Percentiles rank a stretch among this genome's conserved stretches.
phyloP scores from a whole-genome alignment of 2,888 invertebrate species.

The Corythucha ciliata region DNA sequence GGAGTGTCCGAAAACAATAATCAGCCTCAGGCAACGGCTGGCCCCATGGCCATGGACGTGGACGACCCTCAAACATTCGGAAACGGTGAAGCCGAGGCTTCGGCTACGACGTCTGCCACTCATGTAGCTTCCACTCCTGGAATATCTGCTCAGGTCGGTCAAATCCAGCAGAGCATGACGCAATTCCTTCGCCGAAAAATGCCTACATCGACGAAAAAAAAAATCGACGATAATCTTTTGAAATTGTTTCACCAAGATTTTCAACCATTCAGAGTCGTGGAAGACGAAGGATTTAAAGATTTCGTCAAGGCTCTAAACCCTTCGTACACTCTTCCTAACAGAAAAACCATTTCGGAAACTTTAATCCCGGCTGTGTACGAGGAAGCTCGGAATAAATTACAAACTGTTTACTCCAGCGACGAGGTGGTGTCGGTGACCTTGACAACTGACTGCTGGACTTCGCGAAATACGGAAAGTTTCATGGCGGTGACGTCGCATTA shows the following conservation, averaged over 20 bases:
- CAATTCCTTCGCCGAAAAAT: conserved; percentile 11
- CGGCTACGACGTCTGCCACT: too few relatives aligned
- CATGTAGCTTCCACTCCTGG: too few relatives aligned
- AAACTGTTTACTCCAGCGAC: background rate
- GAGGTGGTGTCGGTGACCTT: conserved; percentile 27
- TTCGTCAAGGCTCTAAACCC: conserved; percentile 15
- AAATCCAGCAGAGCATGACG: too few relatives aligned
- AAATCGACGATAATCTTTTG: conserved; percentile 3
- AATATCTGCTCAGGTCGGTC: too few relatives aligned
- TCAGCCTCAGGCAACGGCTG: too few relatives aligned
- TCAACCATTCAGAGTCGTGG: conserved; percentile 18
- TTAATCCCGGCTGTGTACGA: conserved; percentile 21
- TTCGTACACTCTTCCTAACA: conserved; percentile 17
- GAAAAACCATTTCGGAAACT: conserved; percentile 21
- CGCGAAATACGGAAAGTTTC: conserved; percentile 36
- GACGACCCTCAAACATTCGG: too few relatives aligned
- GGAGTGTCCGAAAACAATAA: too few relatives aligned
- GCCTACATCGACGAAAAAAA: conserved; percentile 6
- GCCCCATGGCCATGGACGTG: too few relatives aligned
- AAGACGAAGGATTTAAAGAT: conserved; percentile 18
- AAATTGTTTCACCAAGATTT: conserved; percentile 15
- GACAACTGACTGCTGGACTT: conserved; percentile 39
- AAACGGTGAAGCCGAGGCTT: too few relatives aligned
- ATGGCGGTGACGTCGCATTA: conserved; percentile 38
- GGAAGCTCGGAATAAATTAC: background rate